Evolutionary conservation across 2,113 vertebrate species (phyloP), one percentile per base, ranked within the genome.

Genomic region (Actenoides lindsayi): DNA sequence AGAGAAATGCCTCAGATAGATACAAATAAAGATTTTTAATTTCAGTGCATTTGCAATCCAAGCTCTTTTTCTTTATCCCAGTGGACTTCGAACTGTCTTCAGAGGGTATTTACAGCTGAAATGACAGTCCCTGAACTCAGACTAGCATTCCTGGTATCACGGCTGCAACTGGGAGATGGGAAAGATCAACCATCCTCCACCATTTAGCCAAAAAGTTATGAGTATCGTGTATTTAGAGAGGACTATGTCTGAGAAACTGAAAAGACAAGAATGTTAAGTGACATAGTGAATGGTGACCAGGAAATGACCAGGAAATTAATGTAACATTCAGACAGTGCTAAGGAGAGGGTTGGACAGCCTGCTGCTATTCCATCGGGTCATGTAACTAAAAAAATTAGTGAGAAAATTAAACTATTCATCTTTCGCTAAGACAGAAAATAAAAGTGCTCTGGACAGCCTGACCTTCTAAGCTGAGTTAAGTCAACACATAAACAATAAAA

Each of bases 381-480:
- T n/a, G 21, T 56, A 87, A 89, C 57, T 13, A 46, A 84, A 95
- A 95, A 89, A 68, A 76, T 73, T 92, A 89, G 19, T 62, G 41
- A 59, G 76, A 92, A 94, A 93, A 93, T 68, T 13, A 78, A 95
- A 69, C 79, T 64, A 57, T 93, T 79, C 44, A 68, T 94, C 77
- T 87, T 92, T 75, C 68, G 71, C 71, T 71, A 60, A 84, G 76
- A 63, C 71, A 86, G 63, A 77, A 70, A 39, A 23, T 27, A 80
- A 94, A 73, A 89, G 33, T 68, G 39, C 74, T 93, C 76, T 85
- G 70, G 37, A 44, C 56, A 77, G 60, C 74, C n/a, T 96, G 71
- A 93, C 92, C 80, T 92, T 71, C 73, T 89, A 93, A 93, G 77
- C 57, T 37, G 51, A 90, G 64, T 92, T 83, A 97, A 93, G 63